Evolutionary conservation across 2,888 invertebrate genomes (phyloP).

Genomic region (Callyntrura guangdongensis): DNA sequence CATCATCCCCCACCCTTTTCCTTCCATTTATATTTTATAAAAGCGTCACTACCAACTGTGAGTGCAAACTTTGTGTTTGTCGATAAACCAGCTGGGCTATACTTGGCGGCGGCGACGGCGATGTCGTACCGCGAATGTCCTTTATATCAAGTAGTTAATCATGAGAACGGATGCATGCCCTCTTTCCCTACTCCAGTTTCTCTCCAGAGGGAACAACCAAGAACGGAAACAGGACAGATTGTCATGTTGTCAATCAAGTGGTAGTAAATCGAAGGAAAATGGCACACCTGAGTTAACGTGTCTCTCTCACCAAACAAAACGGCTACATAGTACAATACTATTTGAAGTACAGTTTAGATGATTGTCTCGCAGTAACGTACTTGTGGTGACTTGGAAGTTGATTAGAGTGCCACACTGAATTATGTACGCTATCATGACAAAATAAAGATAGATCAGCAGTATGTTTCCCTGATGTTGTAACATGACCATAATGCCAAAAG

Average conservation of each 20-base stretch:
- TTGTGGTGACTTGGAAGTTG: background rate
- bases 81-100: too few relatives aligned
- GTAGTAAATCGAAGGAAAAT: background rate
- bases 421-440: slow-evolving; percentile 10
- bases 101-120: background rate
- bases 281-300: slow-evolving; percentile 30
- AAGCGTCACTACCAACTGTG: background rate
- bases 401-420: slow-evolving; percentile 14
- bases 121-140: background rate
- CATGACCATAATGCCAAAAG: background rate
- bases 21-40: too few relatives aligned
- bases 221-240: slow-evolving; percentile 6
- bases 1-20: background rate
- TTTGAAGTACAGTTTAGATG: too few relatives aligned
- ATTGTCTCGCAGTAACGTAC: too few relatives aligned
- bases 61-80: too few relatives aligned
- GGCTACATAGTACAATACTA: too few relatives aligned
- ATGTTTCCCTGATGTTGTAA: too few relatives aligned
- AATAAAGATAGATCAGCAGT: background rate
- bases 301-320: too few relatives aligned
- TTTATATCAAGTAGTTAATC: slow-evolving; percentile 17
- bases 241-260: background rate
- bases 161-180: slow-evolving; percentile 58
- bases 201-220: background rate
- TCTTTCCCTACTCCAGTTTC: slow-evolving; percentile 54